A percentile compares a stretch with the other conserved stretches of the same genome.
phyloP scores from a whole-genome alignment of 2,888 invertebrate species.

The Limnephilus rhombicus region DNA sequence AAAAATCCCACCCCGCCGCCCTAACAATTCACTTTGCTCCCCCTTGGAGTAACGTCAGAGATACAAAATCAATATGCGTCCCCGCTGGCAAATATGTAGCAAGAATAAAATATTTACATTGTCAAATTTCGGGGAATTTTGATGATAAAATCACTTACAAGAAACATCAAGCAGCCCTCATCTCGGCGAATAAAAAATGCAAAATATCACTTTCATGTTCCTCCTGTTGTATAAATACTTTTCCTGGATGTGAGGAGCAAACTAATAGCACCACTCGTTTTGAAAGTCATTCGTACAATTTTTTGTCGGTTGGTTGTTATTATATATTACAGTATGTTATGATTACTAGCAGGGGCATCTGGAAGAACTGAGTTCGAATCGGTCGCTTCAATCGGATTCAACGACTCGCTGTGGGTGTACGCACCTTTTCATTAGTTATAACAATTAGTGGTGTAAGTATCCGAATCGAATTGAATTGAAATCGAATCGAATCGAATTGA shows the following conservation, averaged over 20 bases:
- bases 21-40: slow-evolving; percentile 10
- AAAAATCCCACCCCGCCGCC: slow-evolving; percentile 18
- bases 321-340: too few relatives aligned
- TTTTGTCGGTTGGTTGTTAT: too few relatives aligned
- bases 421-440: too few relatives aligned
- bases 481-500: too few relatives aligned
- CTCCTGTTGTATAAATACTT: slow-evolving; percentile 39
- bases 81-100: slow-evolving; percentile 35
- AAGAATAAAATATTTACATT: slow-evolving; percentile 60
- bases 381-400: too few relatives aligned
- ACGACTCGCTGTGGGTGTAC: too few relatives aligned
- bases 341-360: too few relatives aligned
- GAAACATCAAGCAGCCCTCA: slow-evolving; percentile 50
- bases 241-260: not conserved
- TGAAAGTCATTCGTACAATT: not conserved
- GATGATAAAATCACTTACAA: slow-evolving; percentile 63
- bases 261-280: not conserved
- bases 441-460: too few relatives aligned
- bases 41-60: slow-evolving; percentile 6
- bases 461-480: too few relatives aligned
- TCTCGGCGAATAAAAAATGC: slow-evolving; percentile 54
- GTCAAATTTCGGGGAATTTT: slow-evolving; percentile 58
- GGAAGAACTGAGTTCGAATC: too few relatives aligned
- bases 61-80: slow-evolving; percentile 38
- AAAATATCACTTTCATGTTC: slow-evolving; percentile 52